Evolutionary conservation across 92 coral and sea anemone species (phyloP).

Genomic region (Porites evermanni): DNA sequence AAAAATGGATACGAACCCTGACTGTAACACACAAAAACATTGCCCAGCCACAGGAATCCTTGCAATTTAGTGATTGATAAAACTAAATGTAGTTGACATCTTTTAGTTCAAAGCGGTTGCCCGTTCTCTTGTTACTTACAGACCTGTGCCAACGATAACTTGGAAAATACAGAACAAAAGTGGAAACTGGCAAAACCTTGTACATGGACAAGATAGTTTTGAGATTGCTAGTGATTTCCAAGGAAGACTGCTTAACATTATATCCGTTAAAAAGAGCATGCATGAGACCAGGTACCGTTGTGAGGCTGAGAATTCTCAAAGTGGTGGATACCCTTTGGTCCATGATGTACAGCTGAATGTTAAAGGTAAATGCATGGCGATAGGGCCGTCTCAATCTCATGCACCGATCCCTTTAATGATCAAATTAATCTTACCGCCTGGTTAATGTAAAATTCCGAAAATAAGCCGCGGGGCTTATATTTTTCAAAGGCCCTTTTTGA

Average conservation of each 20-base stretch:
- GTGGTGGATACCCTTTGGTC: background rate
- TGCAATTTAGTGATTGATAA: too few relatives aligned
- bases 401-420: too few relatives aligned
- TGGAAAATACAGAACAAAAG: constrained; percentile 18
- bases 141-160: constrained; percentile 30
- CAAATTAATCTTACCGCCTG: too few relatives aligned
- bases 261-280: background rate
- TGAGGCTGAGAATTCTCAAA: constrained; percentile 22
- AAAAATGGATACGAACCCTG: too few relatives aligned
- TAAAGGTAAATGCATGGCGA: background rate
- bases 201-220: background rate
- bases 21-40: too few relatives aligned
- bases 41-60: too few relatives aligned
- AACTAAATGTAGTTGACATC: too few relatives aligned
- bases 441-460: too few relatives aligned
- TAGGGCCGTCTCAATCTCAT: too few relatives aligned
- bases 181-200: background rate
- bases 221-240: background rate
- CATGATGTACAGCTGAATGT: background rate
- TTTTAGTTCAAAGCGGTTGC: too few relatives aligned
- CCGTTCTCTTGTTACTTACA: background rate
- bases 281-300: constrained; percentile 26
- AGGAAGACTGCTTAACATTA: constrained; percentile 19
- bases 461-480: too few relatives aligned
- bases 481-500: too few relatives aligned